Base-by-base conservation (phyloP, 2,888 invertebrate species). In the Ophraella communa region DNA sequence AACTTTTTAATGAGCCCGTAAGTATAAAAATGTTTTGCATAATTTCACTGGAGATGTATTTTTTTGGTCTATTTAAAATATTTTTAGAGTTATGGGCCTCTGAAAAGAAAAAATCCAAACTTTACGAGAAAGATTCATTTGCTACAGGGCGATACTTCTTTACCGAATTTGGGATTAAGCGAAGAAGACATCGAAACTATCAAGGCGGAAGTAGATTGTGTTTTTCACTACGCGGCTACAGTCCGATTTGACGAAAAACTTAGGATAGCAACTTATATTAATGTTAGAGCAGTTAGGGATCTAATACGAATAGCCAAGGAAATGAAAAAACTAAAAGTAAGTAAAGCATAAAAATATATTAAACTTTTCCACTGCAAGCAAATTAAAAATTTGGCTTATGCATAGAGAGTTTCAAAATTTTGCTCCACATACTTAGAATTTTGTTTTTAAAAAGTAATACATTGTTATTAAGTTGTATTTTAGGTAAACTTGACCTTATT, bases 141-240 rank as follows among this genome's bases (percentile, higher is more conserved):
- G 1, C 79, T 91, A 3, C 79, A 80, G 18, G 88, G 88, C 1
- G 88, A 88, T 74, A 84, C 85, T 64, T 78, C 81, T n/a, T 71
- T 81, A 61, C 84, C 84, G n/a, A 83, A 84, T 65, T 77, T 89
- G 42, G 88, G 87, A 30, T 75, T 88, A 49, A 83, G 81, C 64
- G 75, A 80, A 2, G 79, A 83, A 20, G 86, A 88, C 73, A 64
- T 55, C 35, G 62, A 72, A 20, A 71, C 39, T 17, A 72, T 87
- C 18, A 77, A 79, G 24, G 80, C 85, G n/a, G 85, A 89, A 71
- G 88, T 91, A 33, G 82, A 85, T 55, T 82, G 90, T 53, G 87
- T 93, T 10, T 88, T 93, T 78, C 92, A 93, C 78, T 88, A 88
- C 49, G 92, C 92, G 1, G 92, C 92, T 1, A 91, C 91, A 0